phyloP scores from a whole-genome alignment of 2,888 invertebrate genomes.

The Alentia gelatinosa region DNA sequence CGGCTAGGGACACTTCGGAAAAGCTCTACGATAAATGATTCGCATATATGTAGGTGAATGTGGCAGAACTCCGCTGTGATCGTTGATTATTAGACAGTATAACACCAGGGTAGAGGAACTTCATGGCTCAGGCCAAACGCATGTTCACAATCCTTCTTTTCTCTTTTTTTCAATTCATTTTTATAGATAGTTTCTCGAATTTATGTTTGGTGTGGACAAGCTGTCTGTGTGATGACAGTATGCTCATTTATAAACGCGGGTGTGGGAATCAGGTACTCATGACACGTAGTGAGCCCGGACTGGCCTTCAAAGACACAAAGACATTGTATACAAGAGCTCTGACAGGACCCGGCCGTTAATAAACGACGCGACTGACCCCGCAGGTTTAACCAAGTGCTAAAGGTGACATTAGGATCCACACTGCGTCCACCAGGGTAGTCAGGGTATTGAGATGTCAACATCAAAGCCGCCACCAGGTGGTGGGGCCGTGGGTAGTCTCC shows the following conservation, averaged over 20 bases:
- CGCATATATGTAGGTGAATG: no score
- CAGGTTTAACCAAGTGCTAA: constrained; percentile 34
- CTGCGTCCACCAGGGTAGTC: constrained; percentile 2
- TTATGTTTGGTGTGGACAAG: no score
- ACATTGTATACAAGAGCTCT: constrained; percentile 23
- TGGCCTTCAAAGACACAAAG: constrained; percentile 3
- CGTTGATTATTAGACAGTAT: no score
- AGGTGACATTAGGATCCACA: background rate
- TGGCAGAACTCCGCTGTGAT: no score
- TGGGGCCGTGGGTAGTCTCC: background rate
- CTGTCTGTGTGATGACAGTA: background rate
- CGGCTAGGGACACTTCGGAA: background rate
- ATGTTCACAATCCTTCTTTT: no score
- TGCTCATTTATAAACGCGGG: background rate
- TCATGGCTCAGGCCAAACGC: no score
- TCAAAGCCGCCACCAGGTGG: background rate
- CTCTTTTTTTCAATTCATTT: no score
- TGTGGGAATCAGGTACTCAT: background rate
- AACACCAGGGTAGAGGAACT: no score
- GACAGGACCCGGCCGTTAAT: background rate
- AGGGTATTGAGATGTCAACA: constrained; percentile 4
- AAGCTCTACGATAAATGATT: background rate
- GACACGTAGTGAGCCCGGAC: background rate
- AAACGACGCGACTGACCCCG: background rate
- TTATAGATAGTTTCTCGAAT: no score